Evolutionary conservation across 2,113 vertebrate genomes (phyloP), one percentile per base, ranked within the genome.

Genomic region (Platycercus adscitus): DNA sequence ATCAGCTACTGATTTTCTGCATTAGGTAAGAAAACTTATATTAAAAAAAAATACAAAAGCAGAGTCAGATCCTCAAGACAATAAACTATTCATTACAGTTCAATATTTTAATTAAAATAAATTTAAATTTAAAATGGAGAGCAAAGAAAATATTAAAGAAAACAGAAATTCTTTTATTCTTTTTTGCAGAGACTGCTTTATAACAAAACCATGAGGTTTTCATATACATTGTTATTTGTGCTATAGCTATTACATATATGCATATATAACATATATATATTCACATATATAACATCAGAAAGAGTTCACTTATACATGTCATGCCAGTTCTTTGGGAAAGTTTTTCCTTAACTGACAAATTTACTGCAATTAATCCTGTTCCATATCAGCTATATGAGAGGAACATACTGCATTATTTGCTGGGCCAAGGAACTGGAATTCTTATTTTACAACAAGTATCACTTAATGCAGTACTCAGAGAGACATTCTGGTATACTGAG

Each of bases 21-120:
- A 50, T 49, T 78, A 39, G 61, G 39, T 50, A 71, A 29, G 33
- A 89, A 89, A 68, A 81, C 5, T 12, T 56, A 33, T 37, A 56
- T 9, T 33, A 28, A 24, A 29, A 24, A 26, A 72, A 49, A 64
- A 20, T 25, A 21, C 16, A 63, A 75, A 90, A 70, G 4, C 18
- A 83, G 19, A 76, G 23, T 52, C 46, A 61, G 44, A 65, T 21
- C 17, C 46, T 90, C 33, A 60, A 58, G 63, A 60, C 13, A 55
- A 49, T 35, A 6, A 76, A 26, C 6, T 0, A 0, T 33, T 80
- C 9, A n/a, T 55, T 76, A 33, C 1, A 1, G 31, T 55, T 24
- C 26, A 41, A 37, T 55, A 60, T 25, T 52, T 46, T 44, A 73
- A 28, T 58, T 58, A 15, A 4, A 87, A 69, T n/a, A 35, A 41